Percentiles rank a stretch among this genome's conserved stretches.
Evolutionary conservation across 1,140 invertebrate species (phyloP).

Genomic region (Phortica variegata): DNA sequence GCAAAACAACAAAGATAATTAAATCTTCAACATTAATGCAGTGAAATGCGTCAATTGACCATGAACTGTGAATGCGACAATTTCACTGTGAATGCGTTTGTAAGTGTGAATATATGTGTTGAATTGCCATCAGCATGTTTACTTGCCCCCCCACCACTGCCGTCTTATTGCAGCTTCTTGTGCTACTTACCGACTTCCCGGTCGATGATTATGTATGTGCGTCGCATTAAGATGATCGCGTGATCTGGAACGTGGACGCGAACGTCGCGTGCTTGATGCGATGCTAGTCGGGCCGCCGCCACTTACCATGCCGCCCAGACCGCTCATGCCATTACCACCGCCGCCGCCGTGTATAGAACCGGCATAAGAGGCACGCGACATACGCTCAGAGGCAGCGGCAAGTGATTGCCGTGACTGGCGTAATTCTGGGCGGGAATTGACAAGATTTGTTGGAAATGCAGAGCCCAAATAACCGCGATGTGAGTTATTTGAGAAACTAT

Average conservation of each 20-base stretch:
- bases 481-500: conserved; percentile 80
- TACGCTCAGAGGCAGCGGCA: conserved; percentile 75
- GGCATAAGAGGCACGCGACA: conserved; percentile 70
- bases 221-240: conserved; percentile 59
- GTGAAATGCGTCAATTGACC: conserved; percentile 12
- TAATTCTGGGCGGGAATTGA: conserved; percentile 77
- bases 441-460: conserved; percentile 72
- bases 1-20: conserved; percentile 16
- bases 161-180: not conserved
- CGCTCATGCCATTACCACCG: conserved; percentile 52
- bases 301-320: conserved; percentile 41
- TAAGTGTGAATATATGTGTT: not conserved
- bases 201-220: conserved; percentile 60
- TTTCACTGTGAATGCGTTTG: not conserved
- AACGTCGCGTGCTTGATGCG: conserved; percentile 67
- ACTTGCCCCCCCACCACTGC: not conserved
- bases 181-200: conserved; percentile 60
- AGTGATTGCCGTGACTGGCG: conserved; percentile 79
- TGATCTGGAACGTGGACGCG: conserved; percentile 66
- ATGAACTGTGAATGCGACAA: not conserved
- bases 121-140: not conserved
- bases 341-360: conserved; percentile 60
- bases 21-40: conserved; percentile 12
- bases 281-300: conserved; percentile 56
- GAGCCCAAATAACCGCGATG: conserved; percentile 69